Evolutionary conservation across 1,140 invertebrate genomes (phyloP).

Genomic region (Semibalanus balanoides): DNA sequence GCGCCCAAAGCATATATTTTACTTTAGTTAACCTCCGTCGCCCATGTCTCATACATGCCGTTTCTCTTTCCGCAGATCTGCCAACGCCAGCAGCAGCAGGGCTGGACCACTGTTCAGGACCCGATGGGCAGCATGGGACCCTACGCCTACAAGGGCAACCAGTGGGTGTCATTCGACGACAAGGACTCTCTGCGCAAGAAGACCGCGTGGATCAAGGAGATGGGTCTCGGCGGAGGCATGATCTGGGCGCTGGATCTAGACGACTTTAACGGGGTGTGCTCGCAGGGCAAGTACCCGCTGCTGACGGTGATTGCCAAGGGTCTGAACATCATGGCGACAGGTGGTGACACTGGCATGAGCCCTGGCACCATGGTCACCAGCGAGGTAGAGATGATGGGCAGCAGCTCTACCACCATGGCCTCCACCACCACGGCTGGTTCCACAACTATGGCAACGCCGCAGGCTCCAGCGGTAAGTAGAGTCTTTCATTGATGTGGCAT

Average conservation of each 20-base stretch:
- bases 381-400: constrained; percentile 3
- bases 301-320: constrained; percentile 59
- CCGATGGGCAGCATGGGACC: constrained; percentile 59
- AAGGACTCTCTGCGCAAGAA: constrained; percentile 49
- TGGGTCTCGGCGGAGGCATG: constrained; percentile 72
- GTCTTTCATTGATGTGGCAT: no score
- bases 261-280: constrained; percentile 53
- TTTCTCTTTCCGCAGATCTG: constrained; percentile 17
- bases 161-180: constrained; percentile 79
- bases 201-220: constrained; percentile 52
- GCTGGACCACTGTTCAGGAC: constrained; percentile 65
- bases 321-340: constrained; percentile 28
- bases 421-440: not conserved
- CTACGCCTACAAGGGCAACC: constrained; percentile 61
- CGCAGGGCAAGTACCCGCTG: constrained; percentile 48
- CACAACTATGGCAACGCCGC: not conserved
- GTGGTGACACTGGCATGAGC: constrained; percentile 1
- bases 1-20: no score
- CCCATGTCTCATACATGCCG: no score
- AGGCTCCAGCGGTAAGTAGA: not conserved
- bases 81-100: constrained; percentile 25
- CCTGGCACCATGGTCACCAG: not conserved
- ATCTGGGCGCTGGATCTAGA: constrained; percentile 74
- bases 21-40: no score
- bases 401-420: constrained; percentile 3